These are phyloP conservation scores for Drosophila fulvimacula DNA, from an alignment of 2,888 invertebrate genomes.

Conservation along the genomic window DNA sequence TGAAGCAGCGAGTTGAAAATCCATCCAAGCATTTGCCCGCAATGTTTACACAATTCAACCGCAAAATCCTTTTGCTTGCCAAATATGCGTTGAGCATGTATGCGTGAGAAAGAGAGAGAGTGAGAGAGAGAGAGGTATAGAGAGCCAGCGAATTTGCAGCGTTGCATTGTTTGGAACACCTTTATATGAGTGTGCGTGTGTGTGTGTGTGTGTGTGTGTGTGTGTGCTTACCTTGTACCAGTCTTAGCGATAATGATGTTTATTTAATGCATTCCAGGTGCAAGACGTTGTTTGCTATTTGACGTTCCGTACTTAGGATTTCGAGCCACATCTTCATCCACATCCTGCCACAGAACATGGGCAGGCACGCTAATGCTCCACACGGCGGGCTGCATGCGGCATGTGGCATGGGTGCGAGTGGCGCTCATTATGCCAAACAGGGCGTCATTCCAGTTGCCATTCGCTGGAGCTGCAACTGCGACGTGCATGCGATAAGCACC, in stretches of 20 bases:
- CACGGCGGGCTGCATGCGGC: background rate
- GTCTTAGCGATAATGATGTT: constrained; percentile 80
- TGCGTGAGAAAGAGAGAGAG: background rate
- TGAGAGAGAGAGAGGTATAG: constrained; percentile 14
- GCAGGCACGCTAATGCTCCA: constrained; percentile 1
- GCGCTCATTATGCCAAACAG: constrained; percentile 72
- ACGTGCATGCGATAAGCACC: constrained; percentile 72
- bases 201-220: constrained; percentile 6
- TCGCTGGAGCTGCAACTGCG: constrained; percentile 66
- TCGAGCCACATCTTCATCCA: constrained; percentile 43
- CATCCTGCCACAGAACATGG: constrained; percentile 5
- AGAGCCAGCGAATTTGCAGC: constrained; percentile 44
- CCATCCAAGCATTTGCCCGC: constrained; percentile 48
- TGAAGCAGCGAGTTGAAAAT: constrained; percentile 29
- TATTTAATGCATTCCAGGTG: constrained; percentile 81
- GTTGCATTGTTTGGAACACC: constrained; percentile 55
- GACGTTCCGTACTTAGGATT: constrained; percentile 68
- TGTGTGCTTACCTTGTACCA: constrained; percentile 38
- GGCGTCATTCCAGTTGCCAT: constrained; percentile 54
- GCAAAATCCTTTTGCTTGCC: constrained; percentile 76
- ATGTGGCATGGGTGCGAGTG: background rate
- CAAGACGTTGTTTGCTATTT: constrained; percentile 75
- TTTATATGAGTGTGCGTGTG: constrained; percentile 6
- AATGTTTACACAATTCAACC: constrained; percentile 66
- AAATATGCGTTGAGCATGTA: constrained; percentile 47